Base-by-base conservation (phyloP, 2,888 invertebrate genomes). In the Drosophila infuscata region DNA sequence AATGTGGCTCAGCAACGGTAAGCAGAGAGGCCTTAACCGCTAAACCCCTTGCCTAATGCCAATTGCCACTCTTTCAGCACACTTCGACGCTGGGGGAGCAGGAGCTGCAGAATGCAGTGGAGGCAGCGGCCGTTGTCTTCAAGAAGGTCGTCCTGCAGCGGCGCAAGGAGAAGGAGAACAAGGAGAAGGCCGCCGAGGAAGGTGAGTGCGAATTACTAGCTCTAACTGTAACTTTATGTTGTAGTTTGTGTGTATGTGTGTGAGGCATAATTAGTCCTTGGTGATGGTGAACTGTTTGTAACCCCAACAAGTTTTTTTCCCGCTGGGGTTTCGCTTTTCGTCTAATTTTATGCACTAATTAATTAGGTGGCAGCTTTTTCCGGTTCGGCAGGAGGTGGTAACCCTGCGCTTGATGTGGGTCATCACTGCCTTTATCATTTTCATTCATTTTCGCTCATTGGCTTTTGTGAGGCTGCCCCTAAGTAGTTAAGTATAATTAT, bases 41-140 rank as follows among this genome's bases (percentile, higher is more conserved):
- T 30, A 8, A 15, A 17, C 30, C 41, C 30, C 15, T 57, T 46
- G 15, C 15, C 46, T 46, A 46, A 46, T 25, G 25, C 25, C 46
- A 46, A 46, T 25, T 25, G 46, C 3, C 17, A 29, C 29, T 30
- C 3, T 20, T 57, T 73, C 66, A 81, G 79, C 93, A 93, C 70
- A 92, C 92, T 70, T 92, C 91, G 71, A 93, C 92, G 12, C 68
- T 93, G 74, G 93, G 93, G 20, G 93, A 93, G 70, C 92, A 93
- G 70, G 93, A 93, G 87, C 91, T 93, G 49, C 93, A 93, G 75
- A 93, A 91, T 92, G 93, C 93, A 70, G 93, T 93, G 49, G 93
- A 93, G 68, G 93, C 93, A 5, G 93, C 93, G 2, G 93, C 93
- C 33, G 93, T 93, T 35, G 84, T 93, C 54, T 93, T 93, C 67